A percentile compares a stretch with the other conserved stretches of the same genome.
These are phyloP conservation scores for Cynocephalus volans DNA, from an alignment of 2,113 vertebrate species.

Conservation along the genomic window DNA sequence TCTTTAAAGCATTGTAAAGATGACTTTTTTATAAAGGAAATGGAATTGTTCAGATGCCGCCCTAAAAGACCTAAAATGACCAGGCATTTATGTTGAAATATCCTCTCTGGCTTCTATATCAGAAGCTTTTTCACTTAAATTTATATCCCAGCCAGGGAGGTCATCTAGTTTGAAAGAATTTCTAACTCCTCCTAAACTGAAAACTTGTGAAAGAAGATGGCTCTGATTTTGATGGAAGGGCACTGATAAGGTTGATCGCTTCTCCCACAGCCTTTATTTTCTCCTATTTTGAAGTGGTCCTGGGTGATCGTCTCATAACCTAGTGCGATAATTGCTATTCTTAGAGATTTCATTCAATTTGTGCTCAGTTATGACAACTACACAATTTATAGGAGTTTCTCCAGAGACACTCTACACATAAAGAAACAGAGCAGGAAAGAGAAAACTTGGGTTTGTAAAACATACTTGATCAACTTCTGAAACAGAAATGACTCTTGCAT, in stretches of 20 bases:
- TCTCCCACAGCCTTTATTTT: too few relatives aligned
- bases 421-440: neutral
- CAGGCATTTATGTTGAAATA: neutral
- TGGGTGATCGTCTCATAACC: neutral
- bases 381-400: neutral
- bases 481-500: neutral
- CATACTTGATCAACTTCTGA: neutral
- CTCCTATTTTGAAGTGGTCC: neutral
- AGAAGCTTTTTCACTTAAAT: neutral
- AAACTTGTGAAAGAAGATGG: constrained; percentile 3
- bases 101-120: neutral
- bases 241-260: neutral
- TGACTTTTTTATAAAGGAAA: constrained; percentile 12
- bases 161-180: neutral
- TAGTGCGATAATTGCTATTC: too few relatives aligned
- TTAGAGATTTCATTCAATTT: neutral
- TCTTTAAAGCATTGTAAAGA: neutral
- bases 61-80: neutral
- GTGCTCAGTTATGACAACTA: neutral
- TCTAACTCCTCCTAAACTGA: neutral
- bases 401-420: neutral
- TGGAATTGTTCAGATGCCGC: neutral
- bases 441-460: constrained; percentile 20
- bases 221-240: neutral
- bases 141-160: neutral